Base-by-base conservation (phyloP, 2,888 invertebrate species). In the Chrysopilus asiliformis region DNA sequence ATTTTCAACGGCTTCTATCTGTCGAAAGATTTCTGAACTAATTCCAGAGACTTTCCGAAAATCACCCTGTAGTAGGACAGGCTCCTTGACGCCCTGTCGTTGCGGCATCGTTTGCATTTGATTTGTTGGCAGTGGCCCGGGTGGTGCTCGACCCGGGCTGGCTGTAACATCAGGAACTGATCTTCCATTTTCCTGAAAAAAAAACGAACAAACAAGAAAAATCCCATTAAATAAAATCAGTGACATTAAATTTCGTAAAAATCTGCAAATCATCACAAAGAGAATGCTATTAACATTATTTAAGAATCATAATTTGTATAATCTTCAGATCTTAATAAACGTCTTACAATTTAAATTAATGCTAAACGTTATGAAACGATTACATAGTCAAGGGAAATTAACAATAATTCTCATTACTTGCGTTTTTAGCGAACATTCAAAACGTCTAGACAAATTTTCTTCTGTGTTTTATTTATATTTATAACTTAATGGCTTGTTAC, bases 11-110 rank as follows among this genome's bases (percentile, higher is more conserved):
- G 87, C 84, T 71, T 93, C 90, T 76, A 93, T 86, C 75, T 91
- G 90, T 56, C 89, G 82, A 74, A 91, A 93, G 66, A 91, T 90
- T 71, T 91, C 91, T 60, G 85, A 86, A 66, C 89, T 89, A 58
- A 91, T 91, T 57, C 91, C 91, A 65, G 90, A 90, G 60, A 91
- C 90, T 77, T 90, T 91, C 58, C 90, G 76, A 70, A 91, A 91
- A 68, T 91, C 90, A 52, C 89, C 85, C 68, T 90, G 90, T 66
- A 90, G 71, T 62, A 83, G 76, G 71, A 81, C 80, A 49, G 78
- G 78, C 53, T 79, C 79, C 55, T 62, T 63, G 49, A 55, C 52
- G 34, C 53, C 53, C 43, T 53, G 56, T 44, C 57, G 58, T 45
- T 60, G 61, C 39, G 57, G 57, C 45, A 54, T 56, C 52, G 57